Base-by-base conservation (phyloP, 2,888 invertebrate genomes). In the Lasioglossum figueresi region DNA sequence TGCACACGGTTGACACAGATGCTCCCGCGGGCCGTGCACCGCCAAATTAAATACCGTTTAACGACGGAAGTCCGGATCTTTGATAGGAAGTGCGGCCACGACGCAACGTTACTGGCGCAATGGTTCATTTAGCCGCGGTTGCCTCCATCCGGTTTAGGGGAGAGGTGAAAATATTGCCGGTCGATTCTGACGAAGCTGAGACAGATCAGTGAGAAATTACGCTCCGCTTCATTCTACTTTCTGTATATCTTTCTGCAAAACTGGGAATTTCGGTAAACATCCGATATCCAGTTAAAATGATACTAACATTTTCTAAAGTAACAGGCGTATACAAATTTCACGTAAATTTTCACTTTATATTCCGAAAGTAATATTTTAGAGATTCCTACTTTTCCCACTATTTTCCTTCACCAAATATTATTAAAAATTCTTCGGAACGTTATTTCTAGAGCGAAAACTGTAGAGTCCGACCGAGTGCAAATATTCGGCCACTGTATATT, bases 111-210 rank as follows among this genome's bases (percentile, higher is more conserved):
- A 84, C 87, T 83, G 76, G 85, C 88, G 87, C 88, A 85, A 88
- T 86, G 90, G 90, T 89, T 90, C 91, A 86, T 91, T 91, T 90
- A 90, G 88, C 86, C 82, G 80, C 81, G 88, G 88, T 88, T 80
- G 82, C 83, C 78, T 89, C 77, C 90, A 88, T 91, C 91, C 91
- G 88, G 91, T 82, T 83, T 91, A 84, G 88, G 90, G 84, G 89
- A 89, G 87, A 89, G 87, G 89, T 84, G 83, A 89, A 91, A 88
- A 89, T 90, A 88, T 89, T 85, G 87, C 84, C 79, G 85, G 76
- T 82, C 88, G 89, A 90, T 90, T 79, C 78, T 76, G 82, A 80
- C 83, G 88, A 88, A 87, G 80, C 83, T 86, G 79, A 80, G 71
- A 81, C 45, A 45, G 45, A 45, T 45, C 16, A 45, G 45, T 19